Evolutionary conservation across 2,113 vertebrate species (phyloP).

Genomic region (Hyperopisus bebe): DNA sequence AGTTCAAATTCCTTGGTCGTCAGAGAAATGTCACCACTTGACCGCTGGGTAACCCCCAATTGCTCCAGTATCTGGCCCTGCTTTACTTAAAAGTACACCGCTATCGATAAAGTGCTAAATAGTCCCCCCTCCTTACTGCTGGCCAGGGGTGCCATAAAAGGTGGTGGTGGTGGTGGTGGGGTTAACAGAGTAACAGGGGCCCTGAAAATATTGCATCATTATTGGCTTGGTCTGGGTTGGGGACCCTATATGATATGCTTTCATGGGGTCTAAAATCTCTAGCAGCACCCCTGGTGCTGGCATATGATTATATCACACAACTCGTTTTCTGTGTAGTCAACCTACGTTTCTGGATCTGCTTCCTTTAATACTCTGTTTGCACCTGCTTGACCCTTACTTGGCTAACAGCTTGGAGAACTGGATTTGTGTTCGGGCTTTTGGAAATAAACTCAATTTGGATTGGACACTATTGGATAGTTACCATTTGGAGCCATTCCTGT

Average conservation of each 20-base stretch:
- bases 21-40: background rate
- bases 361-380: background rate
- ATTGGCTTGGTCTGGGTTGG: background rate
- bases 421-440: background rate
- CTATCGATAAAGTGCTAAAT: background rate
- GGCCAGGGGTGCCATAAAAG: background rate
- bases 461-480: background rate
- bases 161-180: rapidly evolving
- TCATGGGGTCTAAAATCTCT: background rate
- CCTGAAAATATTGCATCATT: background rate
- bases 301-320: background rate
- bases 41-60: too few species aligned
- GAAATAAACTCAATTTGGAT: background rate
- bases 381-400: background rate
- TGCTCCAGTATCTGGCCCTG: too few species aligned
- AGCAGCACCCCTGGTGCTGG: background rate
- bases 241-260: background rate
- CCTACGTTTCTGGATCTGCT: background rate
- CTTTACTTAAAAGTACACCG: too few species aligned
- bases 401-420: background rate
- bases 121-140: background rate
- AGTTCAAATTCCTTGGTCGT: background rate
- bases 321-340: background rate
- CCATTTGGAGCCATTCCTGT: background rate
- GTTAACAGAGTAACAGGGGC: background rate